Base-by-base conservation (phyloP, 2,113 vertebrate genomes). In the Lucifuga dentata region DNA sequence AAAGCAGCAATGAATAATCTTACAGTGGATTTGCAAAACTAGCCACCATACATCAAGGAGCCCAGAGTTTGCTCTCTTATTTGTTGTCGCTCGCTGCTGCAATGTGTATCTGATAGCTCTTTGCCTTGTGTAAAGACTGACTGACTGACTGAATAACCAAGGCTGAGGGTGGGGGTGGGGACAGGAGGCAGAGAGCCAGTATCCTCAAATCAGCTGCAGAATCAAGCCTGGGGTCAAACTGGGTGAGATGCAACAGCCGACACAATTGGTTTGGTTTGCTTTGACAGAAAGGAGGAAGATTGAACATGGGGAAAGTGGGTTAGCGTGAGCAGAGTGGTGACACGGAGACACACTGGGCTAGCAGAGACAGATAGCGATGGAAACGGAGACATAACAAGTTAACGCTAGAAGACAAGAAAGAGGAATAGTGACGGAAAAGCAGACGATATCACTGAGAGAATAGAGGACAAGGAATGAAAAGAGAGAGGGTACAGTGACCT, bases 141-240 rank as follows among this genome's bases (percentile, higher is more conserved):
- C 51, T 58, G 68, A 55, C 52, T 51, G 24, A 48, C 49, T 70
- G 57, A 76, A 58, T 51, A 68, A 56, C 45, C 53, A 68, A 2
- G 16, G 50, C 56, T 52, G 68, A 66, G 39, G 71, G 60, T 43
- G 43, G 35, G 65, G 69, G 57, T 39, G 56, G 58, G 23, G 46
- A 52, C 63, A 66, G 45, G 38, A 55, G 20, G 26, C 62, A 24
- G 35, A 59, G 41, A 73, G 56, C 64, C 62, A 67, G 63, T 53
- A 81, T 57, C 59, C 56, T 75, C 62, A 61, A 65, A 65, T 85
- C 75, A 68, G 62, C 50, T 44, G 32, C 66, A 66, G 55, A 58
- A 68, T 52, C 53, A 17, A 21, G 41, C 13, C 26, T 12, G 48
- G 55, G 76, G 66, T 84, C 68, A 78, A 45, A 51, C 38, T 61